Evolutionary conservation across 2,797 vertebrate species (phyloP).

Genomic region (Poeciliopsis infans): DNA sequence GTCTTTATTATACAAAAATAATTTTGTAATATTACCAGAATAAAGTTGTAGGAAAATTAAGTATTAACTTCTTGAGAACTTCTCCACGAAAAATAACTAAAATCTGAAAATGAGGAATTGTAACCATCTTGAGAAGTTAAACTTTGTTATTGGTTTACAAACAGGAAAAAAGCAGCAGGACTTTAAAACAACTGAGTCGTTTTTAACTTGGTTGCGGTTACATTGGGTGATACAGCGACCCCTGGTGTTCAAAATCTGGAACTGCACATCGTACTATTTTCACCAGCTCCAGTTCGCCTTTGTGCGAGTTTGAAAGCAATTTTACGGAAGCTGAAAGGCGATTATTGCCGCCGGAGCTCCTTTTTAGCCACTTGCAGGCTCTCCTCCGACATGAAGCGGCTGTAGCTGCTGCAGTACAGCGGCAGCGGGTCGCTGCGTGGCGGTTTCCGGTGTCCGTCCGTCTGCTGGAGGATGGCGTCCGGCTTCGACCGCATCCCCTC

Average conservation of each 20-base stretch:
- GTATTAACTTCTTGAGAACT: no score
- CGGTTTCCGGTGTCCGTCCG: constrained; percentile 79
- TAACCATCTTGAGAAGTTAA: no score
- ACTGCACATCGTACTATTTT: neutral
- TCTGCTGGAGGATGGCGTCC: constrained; percentile 78
- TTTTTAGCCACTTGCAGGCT: neutral
- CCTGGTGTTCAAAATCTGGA: constrained; percentile 11
- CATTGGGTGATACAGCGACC: constrained; percentile 5
- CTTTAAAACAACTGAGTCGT: no score
- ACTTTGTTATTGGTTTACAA: no score
- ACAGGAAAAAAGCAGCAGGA: no score
- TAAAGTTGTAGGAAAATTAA: no score
- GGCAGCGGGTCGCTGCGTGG: constrained; percentile 57
- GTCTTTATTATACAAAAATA: no score
- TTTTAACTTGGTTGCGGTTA: neutral
- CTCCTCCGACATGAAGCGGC: constrained; percentile 15
- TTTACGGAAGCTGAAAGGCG: neutral
- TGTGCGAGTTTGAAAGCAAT: constrained; percentile 31
- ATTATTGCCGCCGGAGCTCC: neutral
- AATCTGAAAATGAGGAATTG: no score
- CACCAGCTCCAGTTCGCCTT: constrained; percentile 25
- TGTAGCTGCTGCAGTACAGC: constrained; percentile 33
- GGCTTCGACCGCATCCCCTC: constrained; percentile 70
- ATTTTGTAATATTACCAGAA: no score
- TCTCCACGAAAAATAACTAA: no score